Percentiles rank a stretch among this genome's conserved stretches.
Evolutionary conservation across 1,140 invertebrate genomes (phyloP).

Genomic region (Pentalonia nigronervosa): DNA sequence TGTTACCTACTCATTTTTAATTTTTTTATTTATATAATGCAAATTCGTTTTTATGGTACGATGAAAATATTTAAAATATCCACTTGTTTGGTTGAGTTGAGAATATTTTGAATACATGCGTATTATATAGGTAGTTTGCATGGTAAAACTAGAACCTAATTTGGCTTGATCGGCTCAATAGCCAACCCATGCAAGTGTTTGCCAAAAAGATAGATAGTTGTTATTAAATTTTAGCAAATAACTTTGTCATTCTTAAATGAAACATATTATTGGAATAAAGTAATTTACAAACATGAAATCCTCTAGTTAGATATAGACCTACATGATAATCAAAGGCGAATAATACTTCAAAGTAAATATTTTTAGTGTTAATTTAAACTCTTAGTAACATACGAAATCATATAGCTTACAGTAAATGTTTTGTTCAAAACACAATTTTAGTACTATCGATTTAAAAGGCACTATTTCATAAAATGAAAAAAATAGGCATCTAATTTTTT

Average conservation of each 20-base stretch:
- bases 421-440: neutral
- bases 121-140: neutral
- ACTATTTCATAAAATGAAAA: neutral
- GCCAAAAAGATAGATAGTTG: neutral
- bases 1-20: neutral
- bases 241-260: neutral
- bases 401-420: neutral
- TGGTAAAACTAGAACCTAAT: neutral
- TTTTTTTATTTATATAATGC: neutral
- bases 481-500: neutral
- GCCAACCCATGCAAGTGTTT: neutral
- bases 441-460: neutral
- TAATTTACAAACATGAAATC: neutral
- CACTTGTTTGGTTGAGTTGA: neutral
- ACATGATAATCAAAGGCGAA: neutral
- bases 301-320: neutral
- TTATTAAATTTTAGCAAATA: neutral
- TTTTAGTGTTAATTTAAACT: neutral
- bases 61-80: neutral
- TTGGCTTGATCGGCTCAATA: neutral
- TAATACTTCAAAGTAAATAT: neutral
- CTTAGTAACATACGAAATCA: neutral
- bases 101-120: neutral
- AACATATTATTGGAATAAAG: neutral
- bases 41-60: neutral